Conservation (phyloP, 2,888 invertebrate genomes). For the Thera britannica region DNA sequence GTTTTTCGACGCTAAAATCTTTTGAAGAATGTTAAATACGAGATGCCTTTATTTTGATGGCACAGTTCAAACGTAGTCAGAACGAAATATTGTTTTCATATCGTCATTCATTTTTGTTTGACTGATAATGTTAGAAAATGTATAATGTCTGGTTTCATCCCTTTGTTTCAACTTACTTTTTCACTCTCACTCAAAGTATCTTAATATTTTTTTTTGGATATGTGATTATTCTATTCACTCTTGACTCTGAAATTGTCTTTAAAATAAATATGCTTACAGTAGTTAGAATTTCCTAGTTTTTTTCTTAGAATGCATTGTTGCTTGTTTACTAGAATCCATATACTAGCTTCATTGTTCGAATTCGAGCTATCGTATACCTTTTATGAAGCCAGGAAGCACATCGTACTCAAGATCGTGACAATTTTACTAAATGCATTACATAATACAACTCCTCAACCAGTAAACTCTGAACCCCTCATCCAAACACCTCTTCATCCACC, state of each 20-base stretch:
- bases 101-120: no score
- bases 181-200: no score
- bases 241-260: no score
- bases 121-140: no score
- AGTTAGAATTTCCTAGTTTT: neutral
- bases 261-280: no score
- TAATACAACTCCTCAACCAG: conserved; percentile 38
- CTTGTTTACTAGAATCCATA: conserved; percentile 6
- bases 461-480: conserved; percentile 21
- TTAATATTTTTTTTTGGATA: no score
- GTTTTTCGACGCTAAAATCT: neutral
- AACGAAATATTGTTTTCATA: no score
- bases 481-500: conserved; percentile 16
- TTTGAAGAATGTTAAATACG: neutral
- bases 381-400: conserved; percentile 48
- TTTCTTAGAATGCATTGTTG: neutral
- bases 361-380: conserved; percentile 3
- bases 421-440: conserved; percentile 46
- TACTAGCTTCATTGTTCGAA: conserved; percentile 2
- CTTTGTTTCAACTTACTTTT: no score
- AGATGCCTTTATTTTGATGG: neutral
- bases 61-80: neutral
- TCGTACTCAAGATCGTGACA: conserved; percentile 46
- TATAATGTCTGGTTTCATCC: no score
- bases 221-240: no score